These are phyloP conservation scores for Glossophaga mutica DNA, from an alignment of 2,797 vertebrate genomes.

Conservation along the genomic window DNA sequence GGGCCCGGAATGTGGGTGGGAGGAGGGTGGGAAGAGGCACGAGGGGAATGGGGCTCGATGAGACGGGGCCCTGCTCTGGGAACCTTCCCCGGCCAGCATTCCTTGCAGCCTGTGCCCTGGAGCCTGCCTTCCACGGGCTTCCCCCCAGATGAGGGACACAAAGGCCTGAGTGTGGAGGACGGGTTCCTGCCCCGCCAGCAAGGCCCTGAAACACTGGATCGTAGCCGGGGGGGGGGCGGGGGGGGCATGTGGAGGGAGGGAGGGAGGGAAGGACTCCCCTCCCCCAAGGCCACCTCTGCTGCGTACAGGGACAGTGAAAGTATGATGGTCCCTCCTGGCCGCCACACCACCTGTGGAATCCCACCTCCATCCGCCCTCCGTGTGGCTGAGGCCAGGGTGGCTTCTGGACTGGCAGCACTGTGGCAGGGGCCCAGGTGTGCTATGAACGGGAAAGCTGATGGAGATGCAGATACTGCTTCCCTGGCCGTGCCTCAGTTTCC, in stretches of 20 bases:
- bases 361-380: neutral
- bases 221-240: neutral
- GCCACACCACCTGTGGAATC: neutral
- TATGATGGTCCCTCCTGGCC: too few relatives aligned
- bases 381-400: neutral
- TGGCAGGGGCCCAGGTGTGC: too few relatives aligned
- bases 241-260: neutral
- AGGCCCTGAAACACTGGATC: neutral
- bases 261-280: neutral
- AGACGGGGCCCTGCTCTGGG: neutral
- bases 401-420: neutral
- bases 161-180: too few relatives aligned
- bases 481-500: constrained; percentile 55
- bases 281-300: neutral
- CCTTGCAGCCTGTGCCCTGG: neutral
- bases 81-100: neutral
- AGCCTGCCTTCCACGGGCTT: neutral
- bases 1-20: neutral
- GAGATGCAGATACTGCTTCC: neutral
- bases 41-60: neutral
- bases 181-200: neutral
- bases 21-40: neutral
- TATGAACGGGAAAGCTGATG: neutral
- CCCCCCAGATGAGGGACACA: neutral
- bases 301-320: neutral